Percentiles rank a stretch among this genome's conserved stretches.
These are phyloP conservation scores for Rhabdomys dilectus DNA, from an alignment of 2,113 vertebrate species.

Conservation along the genomic window DNA sequence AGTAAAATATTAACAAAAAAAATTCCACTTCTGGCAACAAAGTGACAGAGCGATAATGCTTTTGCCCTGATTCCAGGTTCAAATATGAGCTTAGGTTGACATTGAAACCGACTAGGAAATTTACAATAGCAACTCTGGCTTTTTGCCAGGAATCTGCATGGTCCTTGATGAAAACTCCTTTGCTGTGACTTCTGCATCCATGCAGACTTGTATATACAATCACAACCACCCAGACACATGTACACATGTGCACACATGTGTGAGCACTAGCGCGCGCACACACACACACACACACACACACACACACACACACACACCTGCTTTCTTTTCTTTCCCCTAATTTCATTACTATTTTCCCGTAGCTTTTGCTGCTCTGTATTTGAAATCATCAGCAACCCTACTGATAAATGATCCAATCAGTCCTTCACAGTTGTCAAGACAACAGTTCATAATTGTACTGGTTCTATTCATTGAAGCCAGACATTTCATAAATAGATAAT, in stretches of 20 bases:
- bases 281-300: background rate
- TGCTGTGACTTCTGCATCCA: slow-evolving; percentile 71
- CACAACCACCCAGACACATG: background rate
- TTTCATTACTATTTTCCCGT: slow-evolving; percentile 84
- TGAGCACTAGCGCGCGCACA: no score
- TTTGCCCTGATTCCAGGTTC: slow-evolving; percentile 96
- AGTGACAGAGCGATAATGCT: slow-evolving; percentile 95
- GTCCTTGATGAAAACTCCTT: slow-evolving; percentile 81
- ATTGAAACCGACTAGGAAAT: slow-evolving; percentile 88
- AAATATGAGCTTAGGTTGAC: slow-evolving; percentile 91
- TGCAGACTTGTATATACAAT: background rate
- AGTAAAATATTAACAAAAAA: slow-evolving; percentile 96
- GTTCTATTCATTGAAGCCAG: slow-evolving; percentile 89
- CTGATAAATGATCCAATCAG: slow-evolving; percentile 90
- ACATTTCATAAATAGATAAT: slow-evolving; percentile 91
- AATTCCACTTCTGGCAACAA: slow-evolving; percentile 91
- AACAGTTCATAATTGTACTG: slow-evolving; percentile 90
- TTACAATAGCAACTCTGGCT: slow-evolving; percentile 89
- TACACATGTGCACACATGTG: background rate
- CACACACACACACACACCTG: background rate
- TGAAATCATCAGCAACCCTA: slow-evolving; percentile 88
- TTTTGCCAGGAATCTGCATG: slow-evolving; percentile 88
- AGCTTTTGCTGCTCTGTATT: slow-evolving; percentile 84
- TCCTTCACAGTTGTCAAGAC: slow-evolving; percentile 90
- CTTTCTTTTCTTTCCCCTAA: slow-evolving; percentile 63